Evolutionary conservation across 2,797 vertebrate species (phyloP).

Genomic region (Dendrocincla fuliginosa): DNA sequence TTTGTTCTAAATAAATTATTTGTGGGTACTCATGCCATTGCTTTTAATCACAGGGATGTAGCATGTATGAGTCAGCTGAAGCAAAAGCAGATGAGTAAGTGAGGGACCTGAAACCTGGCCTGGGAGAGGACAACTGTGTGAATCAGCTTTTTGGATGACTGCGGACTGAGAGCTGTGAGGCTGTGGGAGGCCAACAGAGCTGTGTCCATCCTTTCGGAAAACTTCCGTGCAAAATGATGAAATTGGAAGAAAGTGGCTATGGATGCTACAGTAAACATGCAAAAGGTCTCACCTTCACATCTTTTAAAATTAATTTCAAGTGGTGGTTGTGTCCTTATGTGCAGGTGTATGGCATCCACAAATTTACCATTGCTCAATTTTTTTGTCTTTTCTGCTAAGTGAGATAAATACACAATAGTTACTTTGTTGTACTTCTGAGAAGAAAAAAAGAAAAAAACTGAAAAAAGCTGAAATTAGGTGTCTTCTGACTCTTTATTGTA

Average conservation of each 20-base stretch:
- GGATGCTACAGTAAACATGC: background rate
- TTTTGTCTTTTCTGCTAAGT: background rate
- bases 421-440: background rate
- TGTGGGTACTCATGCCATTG: background rate
- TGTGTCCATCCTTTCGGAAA: background rate
- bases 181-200: background rate
- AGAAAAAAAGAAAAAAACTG: background rate
- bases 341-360: background rate
- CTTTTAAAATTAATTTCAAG: background rate
- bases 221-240: rapidly evolving
- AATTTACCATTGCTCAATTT: background rate
- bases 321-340: rapidly evolving
- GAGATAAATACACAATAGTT: background rate
- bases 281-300: background rate
- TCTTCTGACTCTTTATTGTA: background rate
- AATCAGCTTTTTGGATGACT: background rate
- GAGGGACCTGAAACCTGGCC: background rate
- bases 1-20: background rate
- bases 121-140: background rate
- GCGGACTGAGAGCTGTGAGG: rapidly evolving
- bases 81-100: background rate
- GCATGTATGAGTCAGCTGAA: background rate
- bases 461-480: background rate
- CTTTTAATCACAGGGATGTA: background rate
- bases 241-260: background rate